Evolutionary conservation across 2,888 invertebrate species (phyloP), one percentile per base, ranked within the genome.

Genomic region (Ypsolopha scabrella): DNA sequence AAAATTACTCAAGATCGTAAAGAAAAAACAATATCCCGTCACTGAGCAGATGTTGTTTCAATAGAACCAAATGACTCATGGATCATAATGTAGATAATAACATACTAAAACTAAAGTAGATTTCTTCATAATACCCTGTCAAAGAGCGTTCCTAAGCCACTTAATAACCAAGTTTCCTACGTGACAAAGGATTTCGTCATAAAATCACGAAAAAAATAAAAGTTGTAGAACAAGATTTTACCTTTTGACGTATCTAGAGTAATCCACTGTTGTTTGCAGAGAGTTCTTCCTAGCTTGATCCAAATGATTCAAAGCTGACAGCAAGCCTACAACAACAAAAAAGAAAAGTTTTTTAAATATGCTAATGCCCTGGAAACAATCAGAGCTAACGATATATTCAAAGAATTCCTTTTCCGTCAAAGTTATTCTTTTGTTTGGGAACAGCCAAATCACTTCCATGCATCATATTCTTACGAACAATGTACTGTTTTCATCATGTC

Each of bases 161-260:
- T 43, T 14, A 14, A 43, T 43, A 7, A n/a, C 13, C 13, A 41
- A 41, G 13, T 6, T 24, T 8, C 37, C 34, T 41, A 24, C n/a
- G 24, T 24, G 49, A 49, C 49, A 49, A 49, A 41, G 7, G 49
- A 41, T 49, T 49, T 41, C 49, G 2, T 49, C 49, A 49, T 39
- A 10, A 33, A n/a, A 34, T 35, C 35, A 37, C 24, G 11, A 6
- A 39, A 39, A 39, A 39, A 9, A n/a, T 39, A 41, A 43, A 43
- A 36, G 4, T 37, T 10, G 39, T 39, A 0, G 8, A 55, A 54
- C 55, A 54, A 48, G 56, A 48, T 57, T 48, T 58, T 75, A 87
- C 87, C 95, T 91, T 76, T 94, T 93, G 55, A 96, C 94, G 79
- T 96, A 96, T 81, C 95, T 92, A 44, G 94, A 94, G 83, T 96